These are phyloP conservation scores for Sycobia sp. DNA, from an alignment of 1,140 invertebrate species.

Conservation along the genomic window DNA sequence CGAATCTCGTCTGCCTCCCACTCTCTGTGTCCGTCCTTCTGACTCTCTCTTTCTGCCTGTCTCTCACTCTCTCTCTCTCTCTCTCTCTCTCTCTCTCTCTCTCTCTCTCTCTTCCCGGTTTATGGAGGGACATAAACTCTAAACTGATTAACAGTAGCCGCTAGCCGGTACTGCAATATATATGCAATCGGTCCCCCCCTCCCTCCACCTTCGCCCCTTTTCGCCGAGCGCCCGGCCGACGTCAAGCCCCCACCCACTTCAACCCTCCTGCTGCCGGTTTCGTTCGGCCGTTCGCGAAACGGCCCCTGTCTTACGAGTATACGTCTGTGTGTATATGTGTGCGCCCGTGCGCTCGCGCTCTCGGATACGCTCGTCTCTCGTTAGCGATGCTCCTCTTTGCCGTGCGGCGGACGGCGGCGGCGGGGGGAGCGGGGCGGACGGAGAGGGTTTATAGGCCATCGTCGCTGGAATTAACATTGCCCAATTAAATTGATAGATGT, in stretches of 20 bases:
- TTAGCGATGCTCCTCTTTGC: slow-evolving; percentile 55
- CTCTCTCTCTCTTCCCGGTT: slow-evolving; percentile 45
- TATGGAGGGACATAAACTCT: slow-evolving; percentile 63
- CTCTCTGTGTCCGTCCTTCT: too few species aligned
- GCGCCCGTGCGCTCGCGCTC: slow-evolving; percentile 46
- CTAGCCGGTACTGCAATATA: slow-evolving; percentile 56
- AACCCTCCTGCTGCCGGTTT: background rate
- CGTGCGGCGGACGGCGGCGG: too few species aligned
- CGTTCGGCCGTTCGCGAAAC: background rate
- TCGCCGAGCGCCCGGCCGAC: too few species aligned
- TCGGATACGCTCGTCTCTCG: too few species aligned
- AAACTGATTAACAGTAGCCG: slow-evolving; percentile 64
- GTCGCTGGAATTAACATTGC: slow-evolving; percentile 62
- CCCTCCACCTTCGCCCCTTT: background rate
- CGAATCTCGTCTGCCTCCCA: too few species aligned
- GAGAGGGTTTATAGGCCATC: slow-evolving; percentile 59
- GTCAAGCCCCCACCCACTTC: too few species aligned
- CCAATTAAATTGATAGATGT: slow-evolving; percentile 65
- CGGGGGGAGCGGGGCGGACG: background rate
- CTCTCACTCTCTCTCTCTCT: too few species aligned
- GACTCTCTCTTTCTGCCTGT: too few species aligned
- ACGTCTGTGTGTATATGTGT: slow-evolving; percentile 37
- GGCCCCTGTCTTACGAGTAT: background rate
- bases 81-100: too few species aligned
- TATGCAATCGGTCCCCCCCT: slow-evolving; percentile 50